phyloP scores from a whole-genome alignment of 1,140 invertebrate species.

The Platyscapa corneri region DNA sequence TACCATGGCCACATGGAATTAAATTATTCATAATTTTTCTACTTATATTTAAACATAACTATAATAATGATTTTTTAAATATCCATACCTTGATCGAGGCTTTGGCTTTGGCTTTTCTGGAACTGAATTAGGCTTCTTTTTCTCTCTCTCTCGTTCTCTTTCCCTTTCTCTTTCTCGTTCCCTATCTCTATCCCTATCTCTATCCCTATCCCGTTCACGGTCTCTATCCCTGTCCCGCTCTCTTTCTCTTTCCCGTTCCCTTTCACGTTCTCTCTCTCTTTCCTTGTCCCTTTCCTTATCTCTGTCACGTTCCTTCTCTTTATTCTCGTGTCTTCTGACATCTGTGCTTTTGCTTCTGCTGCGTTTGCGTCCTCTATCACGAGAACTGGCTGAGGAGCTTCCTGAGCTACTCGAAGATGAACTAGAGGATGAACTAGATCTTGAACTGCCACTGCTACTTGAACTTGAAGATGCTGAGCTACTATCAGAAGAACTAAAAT shows the following conservation, averaged over 20 bases:
- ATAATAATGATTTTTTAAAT: too few species aligned
- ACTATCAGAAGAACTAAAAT: constrained; percentile 82
- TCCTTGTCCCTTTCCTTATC: constrained; percentile 74
- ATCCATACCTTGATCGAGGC: constrained; percentile 73
- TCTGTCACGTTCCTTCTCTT: constrained; percentile 75
- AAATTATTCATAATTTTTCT: too few species aligned
- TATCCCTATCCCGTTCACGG: constrained; percentile 65
- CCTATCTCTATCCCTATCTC: constrained; percentile 64
- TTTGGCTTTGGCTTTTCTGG: constrained; percentile 79
- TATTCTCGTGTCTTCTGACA: constrained; percentile 72
- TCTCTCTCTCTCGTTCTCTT: constrained; percentile 70
- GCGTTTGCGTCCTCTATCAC: constrained; percentile 69
- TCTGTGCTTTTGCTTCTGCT: constrained; percentile 74
- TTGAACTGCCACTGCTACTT: constrained; percentile 77
- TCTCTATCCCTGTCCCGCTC: constrained; percentile 70
- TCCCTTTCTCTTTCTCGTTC: constrained; percentile 71
- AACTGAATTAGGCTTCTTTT: constrained; percentile 74
- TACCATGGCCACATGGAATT: too few species aligned
- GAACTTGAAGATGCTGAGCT: constrained; percentile 79
- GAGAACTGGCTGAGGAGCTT: constrained; percentile 79
- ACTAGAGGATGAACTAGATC: constrained; percentile 83
- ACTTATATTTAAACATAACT: too few species aligned
- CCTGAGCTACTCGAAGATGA: constrained; percentile 80
- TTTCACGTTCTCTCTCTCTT: constrained; percentile 64
- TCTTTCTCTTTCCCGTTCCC: constrained; percentile 70